A percentile compares a stretch with the other conserved stretches of the same genome.
These are phyloP conservation scores for Pelochelys cantorii DNA, from an alignment of 2,797 vertebrate species.

Conservation along the genomic window DNA sequence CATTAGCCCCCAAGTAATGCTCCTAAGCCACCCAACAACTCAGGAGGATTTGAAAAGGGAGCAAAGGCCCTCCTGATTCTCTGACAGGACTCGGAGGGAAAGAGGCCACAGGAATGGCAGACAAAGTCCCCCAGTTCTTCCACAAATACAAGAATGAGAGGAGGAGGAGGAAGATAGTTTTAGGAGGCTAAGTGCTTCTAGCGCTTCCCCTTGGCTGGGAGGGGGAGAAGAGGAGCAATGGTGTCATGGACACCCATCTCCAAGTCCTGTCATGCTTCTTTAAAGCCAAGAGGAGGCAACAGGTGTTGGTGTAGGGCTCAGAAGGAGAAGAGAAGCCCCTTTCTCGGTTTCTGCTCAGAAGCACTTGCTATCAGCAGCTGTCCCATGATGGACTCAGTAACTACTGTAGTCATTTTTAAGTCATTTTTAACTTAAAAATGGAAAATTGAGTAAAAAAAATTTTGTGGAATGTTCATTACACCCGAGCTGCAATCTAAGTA, in stretches of 20 bases:
- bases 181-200: background rate
- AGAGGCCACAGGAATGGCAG: background rate
- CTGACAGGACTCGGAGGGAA: background rate
- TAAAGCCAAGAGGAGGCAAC: background rate
- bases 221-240: background rate
- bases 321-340: background rate
- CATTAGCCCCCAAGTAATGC: background rate
- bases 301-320: fast-evolving
- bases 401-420: background rate
- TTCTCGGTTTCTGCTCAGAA: background rate
- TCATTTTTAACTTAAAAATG: background rate
- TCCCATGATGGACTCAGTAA: background rate
- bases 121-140: background rate
- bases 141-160: background rate
- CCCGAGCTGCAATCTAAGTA: background rate
- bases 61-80: background rate
- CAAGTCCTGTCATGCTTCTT: background rate
- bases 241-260: fast-evolving
- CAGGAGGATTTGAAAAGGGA: background rate
- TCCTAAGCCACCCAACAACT: background rate
- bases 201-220: background rate
- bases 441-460: background rate
- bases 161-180: background rate
- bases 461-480: background rate
- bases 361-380: background rate